These are phyloP conservation scores for Pogonomyrmex californicus DNA, from an alignment of 1,140 invertebrate genomes.

Conservation along the genomic window DNA sequence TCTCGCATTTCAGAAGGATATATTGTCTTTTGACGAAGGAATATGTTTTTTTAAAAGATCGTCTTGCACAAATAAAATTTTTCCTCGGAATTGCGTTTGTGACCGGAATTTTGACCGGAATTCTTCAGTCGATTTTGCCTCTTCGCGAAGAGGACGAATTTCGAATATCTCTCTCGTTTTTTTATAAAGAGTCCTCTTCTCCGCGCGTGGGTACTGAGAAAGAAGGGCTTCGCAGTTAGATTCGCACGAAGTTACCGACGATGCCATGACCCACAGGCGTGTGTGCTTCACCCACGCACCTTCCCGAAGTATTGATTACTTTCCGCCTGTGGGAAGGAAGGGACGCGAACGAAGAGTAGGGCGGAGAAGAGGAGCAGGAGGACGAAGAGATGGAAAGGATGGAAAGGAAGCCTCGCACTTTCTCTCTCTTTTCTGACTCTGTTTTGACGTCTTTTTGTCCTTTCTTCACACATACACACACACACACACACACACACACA, in stretches of 20 bases:
- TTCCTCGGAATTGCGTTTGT: background rate
- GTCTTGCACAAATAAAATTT: background rate
- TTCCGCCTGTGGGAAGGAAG: slow-evolving; percentile 78
- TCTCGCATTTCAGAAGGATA: background rate
- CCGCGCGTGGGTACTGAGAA: background rate
- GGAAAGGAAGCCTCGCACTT: slow-evolving; percentile 38
- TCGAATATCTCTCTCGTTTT: background rate
- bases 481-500: too few relatives aligned
- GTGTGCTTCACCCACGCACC: slow-evolving; percentile 81
- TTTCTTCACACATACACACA: slow-evolving; percentile 9
- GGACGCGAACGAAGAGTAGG: slow-evolving; percentile 71
- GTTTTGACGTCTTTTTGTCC: background rate
- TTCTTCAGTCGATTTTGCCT: background rate
- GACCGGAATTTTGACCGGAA: background rate
- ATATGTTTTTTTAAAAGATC: background rate
- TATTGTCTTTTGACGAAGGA: background rate
- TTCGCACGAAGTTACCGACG: slow-evolving; percentile 60
- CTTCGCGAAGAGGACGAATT: slow-evolving; percentile 5
- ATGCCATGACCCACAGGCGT: slow-evolving; percentile 73
- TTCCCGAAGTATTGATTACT: slow-evolving; percentile 86
- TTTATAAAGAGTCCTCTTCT: background rate
- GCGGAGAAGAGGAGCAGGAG: slow-evolving; percentile 71
- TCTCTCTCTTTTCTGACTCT: slow-evolving; percentile 16
- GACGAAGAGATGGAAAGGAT: slow-evolving; percentile 67
- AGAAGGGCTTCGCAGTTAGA: slow-evolving; percentile 59